These are phyloP conservation scores for Druon quercuslanigerum DNA, from an alignment of 1,140 invertebrate genomes.

Conservation along the genomic window DNA sequence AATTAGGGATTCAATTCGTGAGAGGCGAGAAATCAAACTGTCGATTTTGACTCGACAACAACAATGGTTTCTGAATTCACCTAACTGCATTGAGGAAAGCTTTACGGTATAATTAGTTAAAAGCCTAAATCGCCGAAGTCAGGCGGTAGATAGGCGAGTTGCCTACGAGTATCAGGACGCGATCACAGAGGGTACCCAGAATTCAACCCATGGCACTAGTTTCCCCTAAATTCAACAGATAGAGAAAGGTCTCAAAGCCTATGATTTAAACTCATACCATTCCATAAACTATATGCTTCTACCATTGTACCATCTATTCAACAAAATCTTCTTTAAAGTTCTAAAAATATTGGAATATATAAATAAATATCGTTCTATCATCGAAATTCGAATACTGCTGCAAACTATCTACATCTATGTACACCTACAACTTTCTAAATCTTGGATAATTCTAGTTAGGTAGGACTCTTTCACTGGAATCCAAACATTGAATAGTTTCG, in stretches of 20 bases:
- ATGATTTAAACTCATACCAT: neutral
- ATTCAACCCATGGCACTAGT: conserved; percentile 46
- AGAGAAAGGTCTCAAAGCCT: neutral
- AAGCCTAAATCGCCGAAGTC: conserved; percentile 65
- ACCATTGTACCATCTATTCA: no score
- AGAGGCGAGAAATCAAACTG: neutral
- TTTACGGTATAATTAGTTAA: conserved; percentile 67
- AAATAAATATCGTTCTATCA: no score
- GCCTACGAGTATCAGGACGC: conserved; percentile 63
- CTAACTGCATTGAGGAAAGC: conserved; percentile 63
- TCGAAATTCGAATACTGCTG: neutral
- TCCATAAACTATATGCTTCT: neutral
- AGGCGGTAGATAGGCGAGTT: conserved; percentile 60
- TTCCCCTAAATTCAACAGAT: conserved; percentile 46
- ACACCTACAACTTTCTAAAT: neutral
- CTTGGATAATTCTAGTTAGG: neutral
- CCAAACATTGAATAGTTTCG: neutral
- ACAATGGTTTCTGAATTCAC: conserved; percentile 33
- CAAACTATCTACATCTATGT: neutral
- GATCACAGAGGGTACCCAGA: conserved; percentile 53
- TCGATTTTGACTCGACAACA: conserved; percentile 28
- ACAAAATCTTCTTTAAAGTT: no score
- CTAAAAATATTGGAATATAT: no score
- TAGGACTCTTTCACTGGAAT: neutral
- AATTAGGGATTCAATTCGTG: no score